Evolutionary conservation across 92 coral and sea anemone species (phyloP).

Genomic region (Epizoanthus rinbou): DNA sequence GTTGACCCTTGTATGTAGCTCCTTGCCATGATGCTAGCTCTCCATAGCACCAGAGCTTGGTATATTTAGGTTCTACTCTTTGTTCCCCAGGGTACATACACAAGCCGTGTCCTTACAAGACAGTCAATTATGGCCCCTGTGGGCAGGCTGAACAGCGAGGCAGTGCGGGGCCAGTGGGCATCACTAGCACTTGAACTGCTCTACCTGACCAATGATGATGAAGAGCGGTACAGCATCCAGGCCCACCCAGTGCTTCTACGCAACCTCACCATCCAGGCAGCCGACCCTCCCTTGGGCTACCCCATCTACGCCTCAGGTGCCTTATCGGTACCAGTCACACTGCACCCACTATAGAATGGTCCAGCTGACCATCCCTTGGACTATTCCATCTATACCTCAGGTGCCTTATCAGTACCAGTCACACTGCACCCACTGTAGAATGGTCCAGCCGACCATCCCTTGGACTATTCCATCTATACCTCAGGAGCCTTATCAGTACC

Average conservation of each 20-base stretch:
- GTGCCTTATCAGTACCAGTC: constrained; percentile 67
- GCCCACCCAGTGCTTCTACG: constrained; percentile 96
- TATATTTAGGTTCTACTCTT: not conserved
- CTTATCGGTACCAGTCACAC: constrained; percentile 61
- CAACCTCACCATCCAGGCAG: constrained; percentile 96
- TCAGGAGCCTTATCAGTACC: constrained; percentile 67
- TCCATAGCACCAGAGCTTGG: no score
- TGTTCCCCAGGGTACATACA: constrained; percentile 73
- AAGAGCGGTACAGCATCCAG: constrained; percentile 98
- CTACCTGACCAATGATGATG: constrained; percentile 96
- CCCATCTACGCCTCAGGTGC: constrained; percentile 94
- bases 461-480: no score
- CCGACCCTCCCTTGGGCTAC: constrained; percentile 98
- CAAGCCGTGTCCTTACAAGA: constrained; percentile 87
- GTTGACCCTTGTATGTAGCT: no score
- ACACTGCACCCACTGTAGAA: constrained; percentile 50
- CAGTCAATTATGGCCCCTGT: constrained; percentile 80
- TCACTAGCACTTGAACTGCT: constrained; percentile 92
- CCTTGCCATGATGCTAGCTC: no score
- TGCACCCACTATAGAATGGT: constrained; percentile 55
- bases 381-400: constrained; percentile 88
- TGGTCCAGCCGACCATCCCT: not conserved
- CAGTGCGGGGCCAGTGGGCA: constrained; percentile 97
- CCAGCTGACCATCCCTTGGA: constrained; percentile 82
- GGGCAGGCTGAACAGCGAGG: constrained; percentile 87